These are phyloP conservation scores for Hypotaenidia okinawae DNA, from an alignment of 2,797 vertebrate genomes.

Conservation along the genomic window DNA sequence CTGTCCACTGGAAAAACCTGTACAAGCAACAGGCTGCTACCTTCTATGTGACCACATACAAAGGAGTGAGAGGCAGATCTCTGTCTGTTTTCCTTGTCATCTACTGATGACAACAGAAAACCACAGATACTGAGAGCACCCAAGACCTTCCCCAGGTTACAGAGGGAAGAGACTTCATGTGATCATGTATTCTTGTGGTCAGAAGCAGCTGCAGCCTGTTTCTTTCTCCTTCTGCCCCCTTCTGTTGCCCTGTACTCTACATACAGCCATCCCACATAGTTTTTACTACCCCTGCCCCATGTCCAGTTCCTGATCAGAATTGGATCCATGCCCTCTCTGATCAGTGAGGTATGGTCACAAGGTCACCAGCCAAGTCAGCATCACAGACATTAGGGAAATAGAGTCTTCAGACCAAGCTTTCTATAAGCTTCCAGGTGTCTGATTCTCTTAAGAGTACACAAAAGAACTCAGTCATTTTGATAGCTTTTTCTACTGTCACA, in stretches of 20 bases:
- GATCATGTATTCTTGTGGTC: neutral
- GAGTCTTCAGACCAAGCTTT: neutral
- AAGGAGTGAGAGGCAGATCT: neutral
- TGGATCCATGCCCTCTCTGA: too few species aligned
- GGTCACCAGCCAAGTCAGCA: neutral
- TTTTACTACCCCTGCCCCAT: neutral
- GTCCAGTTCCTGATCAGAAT: neutral
- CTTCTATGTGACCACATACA: neutral
- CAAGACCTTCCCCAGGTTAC: neutral
- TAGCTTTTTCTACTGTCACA: neutral
- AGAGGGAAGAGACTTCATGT: neutral
- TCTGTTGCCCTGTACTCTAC: neutral
- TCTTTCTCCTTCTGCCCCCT: neutral
- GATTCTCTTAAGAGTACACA: neutral
- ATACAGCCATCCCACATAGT: neutral
- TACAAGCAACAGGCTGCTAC: neutral
- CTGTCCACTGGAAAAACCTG: neutral
- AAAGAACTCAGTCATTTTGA: neutral
- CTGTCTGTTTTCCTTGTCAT: neutral
- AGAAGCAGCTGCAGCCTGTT: neutral
- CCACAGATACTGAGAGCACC: neutral
- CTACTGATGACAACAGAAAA: neutral
- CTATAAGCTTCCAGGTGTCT: neutral
- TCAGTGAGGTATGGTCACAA: neutral
- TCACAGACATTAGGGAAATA: neutral